Conservation (phyloP, 2,888 invertebrate species). For the Plutella xylostella region DNA sequence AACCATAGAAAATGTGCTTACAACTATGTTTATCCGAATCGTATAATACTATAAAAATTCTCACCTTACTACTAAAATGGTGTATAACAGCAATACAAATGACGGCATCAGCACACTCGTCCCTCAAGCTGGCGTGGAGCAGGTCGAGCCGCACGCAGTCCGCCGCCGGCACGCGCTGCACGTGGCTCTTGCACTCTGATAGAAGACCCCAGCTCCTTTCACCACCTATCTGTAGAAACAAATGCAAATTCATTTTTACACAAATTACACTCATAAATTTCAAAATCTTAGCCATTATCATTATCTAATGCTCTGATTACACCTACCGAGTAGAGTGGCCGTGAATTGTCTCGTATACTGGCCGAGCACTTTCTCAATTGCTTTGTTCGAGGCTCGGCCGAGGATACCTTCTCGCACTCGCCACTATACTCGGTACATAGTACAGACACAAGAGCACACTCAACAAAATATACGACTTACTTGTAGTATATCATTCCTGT, state of each 20-base stretch:
- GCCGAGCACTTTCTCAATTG: background rate
- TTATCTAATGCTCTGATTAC: too few relatives aligned
- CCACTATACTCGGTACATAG: too few relatives aligned
- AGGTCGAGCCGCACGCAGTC: slow-evolving; percentile 84
- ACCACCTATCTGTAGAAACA: slow-evolving; percentile 76
- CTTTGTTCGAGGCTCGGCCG: too few relatives aligned
- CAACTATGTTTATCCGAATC: too few relatives aligned
- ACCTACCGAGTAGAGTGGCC: too few relatives aligned
- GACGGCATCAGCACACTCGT: slow-evolving; percentile 79
- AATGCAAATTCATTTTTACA: background rate
- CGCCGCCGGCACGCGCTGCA: slow-evolving; percentile 30
- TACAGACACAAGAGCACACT: too few relatives aligned
- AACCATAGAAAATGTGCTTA: too few relatives aligned
- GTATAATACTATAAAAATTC: too few relatives aligned
- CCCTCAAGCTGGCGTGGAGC: slow-evolving; percentile 77
- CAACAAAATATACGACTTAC: slow-evolving; percentile 37
- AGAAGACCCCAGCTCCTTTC: slow-evolving; percentile 66
- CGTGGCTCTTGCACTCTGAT: slow-evolving; percentile 30
- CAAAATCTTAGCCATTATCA: too few relatives aligned
- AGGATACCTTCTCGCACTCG: too few relatives aligned
- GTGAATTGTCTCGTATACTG: background rate
- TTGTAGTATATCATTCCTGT: slow-evolving; percentile 69
- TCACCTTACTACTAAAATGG: slow-evolving; percentile 85
- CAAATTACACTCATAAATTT: too few relatives aligned
- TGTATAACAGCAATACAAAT: slow-evolving; percentile 98